phyloP scores from a whole-genome alignment of 2,797 vertebrate genomes.

The Chiroxiphia lanceolata region DNA sequence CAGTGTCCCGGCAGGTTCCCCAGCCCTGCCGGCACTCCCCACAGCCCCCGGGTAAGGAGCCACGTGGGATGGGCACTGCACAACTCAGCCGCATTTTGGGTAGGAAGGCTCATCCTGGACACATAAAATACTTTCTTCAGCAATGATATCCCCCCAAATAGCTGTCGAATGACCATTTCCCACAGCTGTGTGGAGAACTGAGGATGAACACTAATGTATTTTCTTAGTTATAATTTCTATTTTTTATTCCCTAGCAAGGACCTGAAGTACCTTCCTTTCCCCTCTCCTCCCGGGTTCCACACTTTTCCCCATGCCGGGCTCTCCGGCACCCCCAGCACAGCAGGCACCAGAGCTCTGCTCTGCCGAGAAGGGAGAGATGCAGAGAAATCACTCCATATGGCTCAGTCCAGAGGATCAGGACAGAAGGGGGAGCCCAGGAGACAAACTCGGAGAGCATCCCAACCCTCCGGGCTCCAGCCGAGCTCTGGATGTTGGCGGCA shows the following conservation, averaged over 20 bases:
- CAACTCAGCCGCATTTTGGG: not conserved
- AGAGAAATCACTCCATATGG: not conserved
- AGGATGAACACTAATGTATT: not conserved
- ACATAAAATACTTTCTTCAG: not conserved
- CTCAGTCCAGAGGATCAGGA: not conserved
- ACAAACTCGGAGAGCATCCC: not conserved
- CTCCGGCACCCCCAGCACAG: rapidly evolving
- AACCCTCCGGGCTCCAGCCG: not conserved
- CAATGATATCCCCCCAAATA: not conserved
- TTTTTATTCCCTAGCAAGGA: not conserved
- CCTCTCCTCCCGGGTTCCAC: not conserved
- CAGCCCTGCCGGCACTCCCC: not conserved
- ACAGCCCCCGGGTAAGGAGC: not conserved
- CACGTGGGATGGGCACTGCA: rapidly evolving
- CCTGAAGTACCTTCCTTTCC: not conserved
- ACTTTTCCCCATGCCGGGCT: not conserved
- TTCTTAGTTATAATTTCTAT: not conserved
- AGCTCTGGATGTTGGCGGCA: not conserved
- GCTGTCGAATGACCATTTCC: not conserved
- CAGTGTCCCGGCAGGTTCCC: not conserved
- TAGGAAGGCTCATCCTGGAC: not conserved
- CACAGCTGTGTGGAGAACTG: not conserved
- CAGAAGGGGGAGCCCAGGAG: slow-evolving; percentile 58
- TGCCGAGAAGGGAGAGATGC: not conserved
- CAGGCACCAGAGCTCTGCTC: not conserved